phyloP scores from a whole-genome alignment of 2,888 invertebrate species.

The Himalopsyche kuldschensis region DNA sequence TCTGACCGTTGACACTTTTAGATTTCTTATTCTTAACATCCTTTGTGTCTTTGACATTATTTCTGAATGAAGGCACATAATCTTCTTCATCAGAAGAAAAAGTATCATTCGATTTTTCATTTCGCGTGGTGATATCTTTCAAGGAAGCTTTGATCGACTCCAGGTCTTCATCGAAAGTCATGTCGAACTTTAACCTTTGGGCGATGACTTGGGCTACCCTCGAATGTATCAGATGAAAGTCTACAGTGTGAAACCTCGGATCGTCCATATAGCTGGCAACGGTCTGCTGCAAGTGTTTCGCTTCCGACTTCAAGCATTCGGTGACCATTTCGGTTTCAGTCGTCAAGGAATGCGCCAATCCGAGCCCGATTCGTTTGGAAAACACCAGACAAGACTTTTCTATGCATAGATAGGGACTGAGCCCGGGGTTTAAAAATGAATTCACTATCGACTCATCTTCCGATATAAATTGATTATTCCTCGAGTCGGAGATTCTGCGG shows the following conservation, averaged over 20 bases:
- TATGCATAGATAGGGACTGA: conserved; percentile 58
- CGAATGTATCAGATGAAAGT: conserved; percentile 68
- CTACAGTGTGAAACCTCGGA: conserved; percentile 62
- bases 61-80: conserved; percentile 47
- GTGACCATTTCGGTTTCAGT: conserved; percentile 61
- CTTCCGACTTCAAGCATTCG: conserved; percentile 65
- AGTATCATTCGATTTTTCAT: conserved; percentile 52
- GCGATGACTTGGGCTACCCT: conserved; percentile 66
- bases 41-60: conserved; percentile 46
- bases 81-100: conserved; percentile 64
- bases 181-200: conserved; percentile 59
- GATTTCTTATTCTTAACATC: conserved; percentile 44
- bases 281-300: conserved; percentile 69
- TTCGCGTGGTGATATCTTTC: conserved; percentile 51
- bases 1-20: conserved; percentile 49
- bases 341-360: conserved; percentile 60
- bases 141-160: conserved; percentile 51
- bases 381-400: conserved; percentile 67
- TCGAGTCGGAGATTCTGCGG: conserved; percentile 4
- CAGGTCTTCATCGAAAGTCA: conserved; percentile 51
- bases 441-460: conserved; percentile 26
- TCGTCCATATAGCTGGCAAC: conserved; percentile 72
- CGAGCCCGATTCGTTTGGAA: conserved; percentile 69
- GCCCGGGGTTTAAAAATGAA: conserved; percentile 40
- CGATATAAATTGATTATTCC: background rate